These are phyloP conservation scores for Patella depressa DNA, from an alignment of 2,888 invertebrate genomes.

Conservation along the genomic window DNA sequence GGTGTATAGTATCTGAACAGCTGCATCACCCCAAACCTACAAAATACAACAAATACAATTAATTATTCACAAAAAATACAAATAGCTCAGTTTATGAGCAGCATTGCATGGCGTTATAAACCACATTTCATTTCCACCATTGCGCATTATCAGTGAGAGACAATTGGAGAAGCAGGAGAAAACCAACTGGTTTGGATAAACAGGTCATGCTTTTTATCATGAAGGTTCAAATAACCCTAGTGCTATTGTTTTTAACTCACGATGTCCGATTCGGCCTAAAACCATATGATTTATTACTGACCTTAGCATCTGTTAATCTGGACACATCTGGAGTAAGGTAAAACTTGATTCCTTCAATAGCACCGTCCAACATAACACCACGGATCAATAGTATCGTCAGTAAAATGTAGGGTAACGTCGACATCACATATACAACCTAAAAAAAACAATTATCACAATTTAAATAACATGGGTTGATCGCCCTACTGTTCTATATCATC, in stretches of 20 bases:
- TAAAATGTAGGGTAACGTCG: conserved; percentile 63
- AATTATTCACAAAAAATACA: too few relatives aligned
- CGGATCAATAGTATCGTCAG: conserved; percentile 59
- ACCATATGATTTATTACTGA: conserved; percentile 30
- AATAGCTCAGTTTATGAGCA: too few relatives aligned
- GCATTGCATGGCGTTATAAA: too few relatives aligned
- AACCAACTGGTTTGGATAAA: too few relatives aligned
- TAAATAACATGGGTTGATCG: not conserved
- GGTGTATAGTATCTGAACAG: conserved; percentile 88
- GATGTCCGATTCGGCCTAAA: too few relatives aligned
- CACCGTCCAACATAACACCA: conserved; percentile 58
- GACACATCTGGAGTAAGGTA: conserved; percentile 57
- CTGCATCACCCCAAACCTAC: conserved; percentile 66
- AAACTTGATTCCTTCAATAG: conserved; percentile 53
- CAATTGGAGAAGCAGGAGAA: too few relatives aligned
- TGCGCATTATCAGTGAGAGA: too few relatives aligned
- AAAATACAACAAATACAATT: not conserved
- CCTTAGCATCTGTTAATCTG: conserved; percentile 51
- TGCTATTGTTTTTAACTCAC: too few relatives aligned
- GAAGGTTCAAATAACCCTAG: too few relatives aligned
- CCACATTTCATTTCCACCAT: too few relatives aligned
- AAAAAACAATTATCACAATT: not conserved
- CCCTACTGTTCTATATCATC: not conserved
- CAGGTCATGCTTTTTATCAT: too few relatives aligned
- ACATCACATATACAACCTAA: conserved; percentile 60